A percentile compares a stretch with the other conserved stretches of the same genome.
phyloP scores from a whole-genome alignment of 1,140 invertebrate species.

The Achatina immaculata region DNA sequence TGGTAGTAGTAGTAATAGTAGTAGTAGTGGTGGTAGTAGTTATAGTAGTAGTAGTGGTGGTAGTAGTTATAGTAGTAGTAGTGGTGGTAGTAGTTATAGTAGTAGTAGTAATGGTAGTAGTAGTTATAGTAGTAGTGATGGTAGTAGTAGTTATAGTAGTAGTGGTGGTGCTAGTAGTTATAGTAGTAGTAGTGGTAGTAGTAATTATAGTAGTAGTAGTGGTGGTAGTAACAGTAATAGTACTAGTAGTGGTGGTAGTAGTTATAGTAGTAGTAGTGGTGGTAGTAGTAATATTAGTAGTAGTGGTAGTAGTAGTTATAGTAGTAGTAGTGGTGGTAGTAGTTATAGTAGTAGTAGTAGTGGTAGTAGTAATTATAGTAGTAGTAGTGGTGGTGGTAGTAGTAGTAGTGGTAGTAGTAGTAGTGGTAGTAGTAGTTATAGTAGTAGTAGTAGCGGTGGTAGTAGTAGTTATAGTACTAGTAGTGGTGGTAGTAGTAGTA shows the following conservation, averaged over 20 bases:
- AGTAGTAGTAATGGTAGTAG: not conserved
- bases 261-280: too few relatives aligned
- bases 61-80: too few relatives aligned
- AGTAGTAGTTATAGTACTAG: constrained; percentile 7
- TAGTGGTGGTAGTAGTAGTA: constrained; percentile 27
- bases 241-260: not conserved
- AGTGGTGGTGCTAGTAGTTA: too few relatives aligned
- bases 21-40: not conserved
- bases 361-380: not conserved
- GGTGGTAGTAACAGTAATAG: constrained; percentile 30
- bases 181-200: constrained; percentile 12
- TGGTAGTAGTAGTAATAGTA: not conserved
- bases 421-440: constrained; percentile 2
- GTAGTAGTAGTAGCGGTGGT: not conserved
- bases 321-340: too few relatives aligned
- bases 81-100: constrained; percentile 1
- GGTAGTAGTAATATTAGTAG: too few relatives aligned
- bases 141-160: too few relatives aligned
- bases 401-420: too few relatives aligned
- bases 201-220: constrained; percentile 14
- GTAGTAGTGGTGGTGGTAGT: not conserved
- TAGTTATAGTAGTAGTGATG: too few relatives aligned
- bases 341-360: too few relatives aligned
- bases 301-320: too few relatives aligned
- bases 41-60: too few relatives aligned